Evolutionary conservation across 2,797 vertebrate species (phyloP), one percentile per base, ranked within the genome.

Genomic region (Erpetoichthys calabaricus): DNA sequence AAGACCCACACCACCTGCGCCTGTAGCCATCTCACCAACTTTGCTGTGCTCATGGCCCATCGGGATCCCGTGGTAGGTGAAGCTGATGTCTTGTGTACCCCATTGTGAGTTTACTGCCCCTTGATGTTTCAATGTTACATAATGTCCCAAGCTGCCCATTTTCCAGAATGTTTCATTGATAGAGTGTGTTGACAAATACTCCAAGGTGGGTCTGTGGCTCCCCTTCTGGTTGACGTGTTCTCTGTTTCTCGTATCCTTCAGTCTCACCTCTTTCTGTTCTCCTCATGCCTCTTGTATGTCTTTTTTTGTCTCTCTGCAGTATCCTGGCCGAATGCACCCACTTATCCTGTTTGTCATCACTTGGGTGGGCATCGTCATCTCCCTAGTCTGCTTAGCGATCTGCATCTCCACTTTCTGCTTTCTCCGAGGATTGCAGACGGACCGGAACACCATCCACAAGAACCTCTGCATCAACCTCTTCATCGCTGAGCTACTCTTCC

Each of bases 381-480:
- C 91, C 10, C 71, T 96, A 56, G 90, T 97, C 65, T 97, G 94
- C 69, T 77, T 97, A 56, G 92, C 91, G 59, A 92, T 95, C 75
- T 93, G 91, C 69, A 93, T 97, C 79, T 95, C 91, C 57, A 94
- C 94, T 51, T 93, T 96, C 80, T 95, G 94, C 84, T 94, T 94
- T 80, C 83, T 97, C 70, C 80, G 91, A 42, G 94, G 92, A 47
- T 84, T 96, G 57, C 94, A 94, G 80, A 91, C 91, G 0, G 94
- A 96, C 78, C 88, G 92, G 57, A 92, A 94, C 81, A 97, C 92
- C 73, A 96, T 96, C 78, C 94, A 96, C 84, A 96, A 95, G 81
- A 95, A 97, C 78, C 87, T 97, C 47, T 97, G 92, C 71, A 89
- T 95, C 83, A 96, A 90, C 74, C 92, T 96, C 70, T 97, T 97